Evolutionary conservation across 2,888 invertebrate genomes (phyloP), one percentile per base, ranked within the genome.

Genomic region (Heliconius ethilla): DNA sequence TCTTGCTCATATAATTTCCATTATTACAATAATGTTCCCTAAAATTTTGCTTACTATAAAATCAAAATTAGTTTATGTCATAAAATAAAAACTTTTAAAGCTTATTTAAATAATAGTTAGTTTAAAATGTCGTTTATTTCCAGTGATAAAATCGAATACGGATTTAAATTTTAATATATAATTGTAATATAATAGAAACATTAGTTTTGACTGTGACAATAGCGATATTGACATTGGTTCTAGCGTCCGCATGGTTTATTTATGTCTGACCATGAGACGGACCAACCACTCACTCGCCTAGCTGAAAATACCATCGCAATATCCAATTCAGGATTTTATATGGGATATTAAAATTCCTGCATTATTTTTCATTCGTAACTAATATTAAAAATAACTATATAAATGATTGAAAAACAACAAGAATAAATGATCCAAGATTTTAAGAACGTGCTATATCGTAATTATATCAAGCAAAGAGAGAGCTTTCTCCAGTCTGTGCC

Each of bases 221-320:
- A 59, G 65, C 75, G 77, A 82, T 90, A 90, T 91, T 91, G 92
- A 91, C 91, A 91, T 90, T 90, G 89, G 83, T 84, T 86, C 82
- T 82, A 82, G 81, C 86, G 87, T 82, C 86, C 84, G 87, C 86
- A 84, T 84, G 83, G 87, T 87, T 89, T 92, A 92, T 92, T 93
- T 92, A 87, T 81, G 90, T 87, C 87, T 86, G 93, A 83, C 92
- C 91, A 86, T 92, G 92, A 92, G 88, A 86, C 85, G 74, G 74
- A 86, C 87, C 73, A 67, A 62, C 76, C 87, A 87, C 89, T 89
- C 89, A 88, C 88, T 87, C 84, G 77, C 82, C 79, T 82, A 80
- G 83, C 83, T 86, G 85, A 86, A 88, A 89, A 89, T 90, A 88
- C 85, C 85, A 83, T 80, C 82, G 83, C 80, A 79, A 70, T 78